Conservation (phyloP, 2,888 invertebrate species). For the Melanostoma scalare region DNA sequence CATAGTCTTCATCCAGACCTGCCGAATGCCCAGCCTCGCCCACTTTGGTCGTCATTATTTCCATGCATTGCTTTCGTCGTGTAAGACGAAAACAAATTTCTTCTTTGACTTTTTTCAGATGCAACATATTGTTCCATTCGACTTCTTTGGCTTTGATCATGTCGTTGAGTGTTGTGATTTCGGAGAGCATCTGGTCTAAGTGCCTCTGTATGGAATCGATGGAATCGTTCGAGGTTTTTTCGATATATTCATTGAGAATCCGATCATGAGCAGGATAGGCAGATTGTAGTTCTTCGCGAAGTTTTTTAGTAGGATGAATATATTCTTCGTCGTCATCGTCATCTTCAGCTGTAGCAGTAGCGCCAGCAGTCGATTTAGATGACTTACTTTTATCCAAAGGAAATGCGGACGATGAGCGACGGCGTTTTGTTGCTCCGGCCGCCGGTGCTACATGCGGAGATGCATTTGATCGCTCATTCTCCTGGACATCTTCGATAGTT, state of each 20-base stretch:
- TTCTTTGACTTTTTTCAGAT: slow-evolving; percentile 92
- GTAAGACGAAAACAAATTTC: slow-evolving; percentile 89
- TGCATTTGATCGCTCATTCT: slow-evolving; percentile 34
- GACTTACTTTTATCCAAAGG: slow-evolving; percentile 22
- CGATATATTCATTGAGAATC: slow-evolving; percentile 86
- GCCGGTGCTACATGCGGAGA: slow-evolving; percentile 36
- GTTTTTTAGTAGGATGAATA: slow-evolving; percentile 79
- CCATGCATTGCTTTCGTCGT: slow-evolving; percentile 86
- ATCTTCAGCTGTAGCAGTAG: slow-evolving; percentile 13
- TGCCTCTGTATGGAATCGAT: slow-evolving; percentile 85
- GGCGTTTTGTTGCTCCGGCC: slow-evolving; percentile 48
- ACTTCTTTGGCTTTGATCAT: slow-evolving; percentile 91
- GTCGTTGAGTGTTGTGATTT: slow-evolving; percentile 88
- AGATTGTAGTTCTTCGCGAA: slow-evolving; percentile 83
- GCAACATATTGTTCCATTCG: slow-evolving; percentile 93
- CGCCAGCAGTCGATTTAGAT: slow-evolving; percentile 24
- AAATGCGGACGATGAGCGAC: slow-evolving; percentile 48
- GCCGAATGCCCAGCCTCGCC: slow-evolving; percentile 72
- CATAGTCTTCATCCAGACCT: slow-evolving; percentile 68
- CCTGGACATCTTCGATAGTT: slow-evolving; percentile 46
- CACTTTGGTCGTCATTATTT: slow-evolving; percentile 77
- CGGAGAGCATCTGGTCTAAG: slow-evolving; percentile 86
- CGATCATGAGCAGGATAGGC: slow-evolving; percentile 84
- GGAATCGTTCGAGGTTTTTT: slow-evolving; percentile 85
- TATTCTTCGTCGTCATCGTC: slow-evolving; percentile 64